Base-by-base conservation (phyloP, 1,140 invertebrate genomes). In the Temnothorax curvispinosus region DNA sequence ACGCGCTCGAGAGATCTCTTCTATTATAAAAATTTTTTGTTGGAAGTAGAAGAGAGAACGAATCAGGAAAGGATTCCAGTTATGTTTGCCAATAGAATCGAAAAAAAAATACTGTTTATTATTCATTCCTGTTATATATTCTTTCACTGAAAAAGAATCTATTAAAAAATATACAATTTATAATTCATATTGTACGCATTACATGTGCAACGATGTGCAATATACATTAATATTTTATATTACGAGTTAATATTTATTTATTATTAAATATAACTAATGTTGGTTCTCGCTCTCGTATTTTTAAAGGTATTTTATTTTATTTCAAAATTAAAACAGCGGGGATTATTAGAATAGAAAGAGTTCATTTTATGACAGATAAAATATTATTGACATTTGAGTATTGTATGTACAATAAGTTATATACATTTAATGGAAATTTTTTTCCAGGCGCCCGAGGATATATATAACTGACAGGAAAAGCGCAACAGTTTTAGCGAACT, bases 401-500 rank as follows among this genome's bases (percentile, higher is more conserved):
- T 8, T n/a, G 7, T 38, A 9, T 13, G 32, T 18, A 35, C 3
- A 38, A 62, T 64, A 35, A 65, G 15, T 65, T 44, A 11, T 67
- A 7, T 44, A 44, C 5, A 6, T 41, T 27, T 44, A 27, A 76
- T 76, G 15, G 3, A 27, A 13, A 74, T 13, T 41, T 41, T 62
- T 76, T 64, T 52, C n/a, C n/a, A 67, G 32, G 6, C 47, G 9
- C n/a, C 4, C n/a, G 44, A 35, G 32, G 3, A 67, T 67, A 67
- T 67, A 67, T 67, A 67, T 80, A 67, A 67, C n/a, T n/a, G n/a
- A n/a, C 21, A 6, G 38, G 52, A 80, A n/a, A 58, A 44, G 35
- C 21, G 50, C n/a, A 58, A 72, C 67, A 67, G 21, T 82, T 72
- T 72, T 56, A 72, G 78, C 52, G 18, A 13, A 72, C 67, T 72